These are phyloP conservation scores for Dromas ardeola DNA, from an alignment of 2,113 vertebrate species.

Conservation along the genomic window DNA sequence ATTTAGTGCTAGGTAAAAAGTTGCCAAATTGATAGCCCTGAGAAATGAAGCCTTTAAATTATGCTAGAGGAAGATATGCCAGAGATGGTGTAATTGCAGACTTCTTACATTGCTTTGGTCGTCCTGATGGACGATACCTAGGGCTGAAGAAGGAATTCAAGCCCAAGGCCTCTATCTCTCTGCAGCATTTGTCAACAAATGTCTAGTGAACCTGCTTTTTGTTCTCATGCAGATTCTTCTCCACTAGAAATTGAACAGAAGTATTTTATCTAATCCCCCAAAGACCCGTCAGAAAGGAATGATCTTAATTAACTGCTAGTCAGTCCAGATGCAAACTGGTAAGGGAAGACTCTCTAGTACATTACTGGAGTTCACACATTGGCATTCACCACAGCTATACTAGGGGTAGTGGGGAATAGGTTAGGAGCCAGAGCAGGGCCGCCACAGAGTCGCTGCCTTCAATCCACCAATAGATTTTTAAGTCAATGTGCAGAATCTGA, in stretches of 20 bases:
- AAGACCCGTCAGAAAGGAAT: not conserved
- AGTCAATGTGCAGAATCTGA: not conserved
- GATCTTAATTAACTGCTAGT: not conserved
- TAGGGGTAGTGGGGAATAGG: not conserved
- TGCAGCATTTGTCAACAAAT: not conserved
- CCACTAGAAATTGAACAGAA: not conserved
- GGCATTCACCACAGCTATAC: not conserved
- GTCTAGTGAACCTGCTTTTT: not conserved
- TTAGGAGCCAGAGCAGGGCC: no score
- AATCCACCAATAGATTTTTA: not conserved
- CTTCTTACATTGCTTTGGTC: not conserved
- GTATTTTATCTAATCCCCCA: not conserved
- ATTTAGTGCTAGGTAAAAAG: not conserved
- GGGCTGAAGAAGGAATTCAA: not conserved
- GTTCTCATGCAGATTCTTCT: not conserved
- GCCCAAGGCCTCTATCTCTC: not conserved
- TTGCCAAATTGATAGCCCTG: not conserved
- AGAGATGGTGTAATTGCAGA: not conserved
- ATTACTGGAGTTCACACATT: not conserved
- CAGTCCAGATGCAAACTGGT: not conserved
- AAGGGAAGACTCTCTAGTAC: not conserved
- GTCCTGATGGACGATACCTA: not conserved
- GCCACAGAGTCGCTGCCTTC: not conserved
- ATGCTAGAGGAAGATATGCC: not conserved
- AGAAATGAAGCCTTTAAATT: conserved; percentile 14